Base-by-base conservation (phyloP, 2,113 vertebrate species). In the Brachirus orientalis region DNA sequence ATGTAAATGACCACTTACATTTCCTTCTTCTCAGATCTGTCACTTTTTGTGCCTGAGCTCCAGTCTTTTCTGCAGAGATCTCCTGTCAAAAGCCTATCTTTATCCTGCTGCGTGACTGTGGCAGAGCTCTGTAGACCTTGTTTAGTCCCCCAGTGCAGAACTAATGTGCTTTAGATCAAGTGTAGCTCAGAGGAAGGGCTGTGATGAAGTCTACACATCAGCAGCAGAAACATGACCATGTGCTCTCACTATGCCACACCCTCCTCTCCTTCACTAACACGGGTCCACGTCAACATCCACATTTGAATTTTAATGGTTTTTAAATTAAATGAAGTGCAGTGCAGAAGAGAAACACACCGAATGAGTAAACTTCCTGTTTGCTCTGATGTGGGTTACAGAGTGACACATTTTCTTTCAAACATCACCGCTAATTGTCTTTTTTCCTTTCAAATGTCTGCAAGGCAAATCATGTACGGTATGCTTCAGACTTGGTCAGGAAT, bases 81-180 rank as follows among this genome's bases (percentile, higher is more conserved):
- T 79, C 74, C 74, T 48, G 84, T 75, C 78, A 83, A 86, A 85
- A 78, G 84, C 69, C 75, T 56, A 64, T 88, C 80, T 84, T 85
- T 77, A 84, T 76, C 83, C 82, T 17, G 69, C 83, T 86, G 84
- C 28, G 74, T 87, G 84, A 86, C 71, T 67, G 78, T 83, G 80
- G 63, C 74, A 71, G 66, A 75, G 77, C 75, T 73, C 83, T 57
- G 81, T 64, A 18, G 79, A 79, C 81, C 86, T 78, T 66, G 77
- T 81, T 83, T 73, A 75, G 85, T 77, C 79, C 77, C 81, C 67
- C 5, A 81, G 86, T 85, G 86, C 86, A 85, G 72, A 88, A 86
- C 81, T 85, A 86, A 90, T 90, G 81, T 80, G 85, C 59, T 78
- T 64, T 72, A 75, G 86, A 90, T 90, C 86, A 85, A 87, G 86